These are phyloP conservation scores for Oreochromis mossambicus DNA, from an alignment of 2,797 vertebrate species.

Conservation along the genomic window DNA sequence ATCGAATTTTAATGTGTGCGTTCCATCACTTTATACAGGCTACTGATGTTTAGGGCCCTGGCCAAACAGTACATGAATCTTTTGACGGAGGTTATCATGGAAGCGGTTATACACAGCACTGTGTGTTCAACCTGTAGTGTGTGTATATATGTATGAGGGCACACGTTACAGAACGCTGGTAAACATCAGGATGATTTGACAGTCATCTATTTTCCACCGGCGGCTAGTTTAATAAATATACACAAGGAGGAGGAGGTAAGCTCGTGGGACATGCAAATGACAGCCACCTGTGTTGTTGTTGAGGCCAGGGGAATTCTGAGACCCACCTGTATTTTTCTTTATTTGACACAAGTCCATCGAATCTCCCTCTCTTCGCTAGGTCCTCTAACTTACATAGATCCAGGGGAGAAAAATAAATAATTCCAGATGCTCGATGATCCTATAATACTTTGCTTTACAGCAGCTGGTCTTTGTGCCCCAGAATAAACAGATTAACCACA, in stretches of 20 bases:
- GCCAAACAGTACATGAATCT: constrained; percentile 59
- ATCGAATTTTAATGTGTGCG: constrained; percentile 72
- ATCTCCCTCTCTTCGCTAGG: background rate
- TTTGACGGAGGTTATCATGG: constrained; percentile 56
- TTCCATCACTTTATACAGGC: constrained; percentile 68
- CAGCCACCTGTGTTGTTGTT: constrained; percentile 42
- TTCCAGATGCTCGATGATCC: constrained; percentile 25
- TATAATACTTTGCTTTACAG: background rate
- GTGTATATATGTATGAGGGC: background rate
- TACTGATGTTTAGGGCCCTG: constrained; percentile 57
- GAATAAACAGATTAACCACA: background rate
- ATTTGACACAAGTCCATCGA: constrained; percentile 48
- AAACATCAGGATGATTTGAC: constrained; percentile 24
- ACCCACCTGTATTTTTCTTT: constrained; percentile 33
- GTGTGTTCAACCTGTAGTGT: background rate
- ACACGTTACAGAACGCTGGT: constrained; percentile 8
- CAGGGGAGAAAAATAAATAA: background rate
- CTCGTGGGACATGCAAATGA: constrained; percentile 59
- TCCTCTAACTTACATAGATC: constrained; percentile 25
- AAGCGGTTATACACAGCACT: constrained; percentile 39
- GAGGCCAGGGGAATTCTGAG: constrained; percentile 28
- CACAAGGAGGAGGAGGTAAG: background rate
- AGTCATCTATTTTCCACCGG: constrained; percentile 49
- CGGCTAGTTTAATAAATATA: constrained; percentile 44
- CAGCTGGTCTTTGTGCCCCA: background rate